Percentiles rank a stretch among this genome's conserved stretches.
These are phyloP conservation scores for Probosciger aterrimus DNA, from an alignment of 2,113 vertebrate species.

Conservation along the genomic window DNA sequence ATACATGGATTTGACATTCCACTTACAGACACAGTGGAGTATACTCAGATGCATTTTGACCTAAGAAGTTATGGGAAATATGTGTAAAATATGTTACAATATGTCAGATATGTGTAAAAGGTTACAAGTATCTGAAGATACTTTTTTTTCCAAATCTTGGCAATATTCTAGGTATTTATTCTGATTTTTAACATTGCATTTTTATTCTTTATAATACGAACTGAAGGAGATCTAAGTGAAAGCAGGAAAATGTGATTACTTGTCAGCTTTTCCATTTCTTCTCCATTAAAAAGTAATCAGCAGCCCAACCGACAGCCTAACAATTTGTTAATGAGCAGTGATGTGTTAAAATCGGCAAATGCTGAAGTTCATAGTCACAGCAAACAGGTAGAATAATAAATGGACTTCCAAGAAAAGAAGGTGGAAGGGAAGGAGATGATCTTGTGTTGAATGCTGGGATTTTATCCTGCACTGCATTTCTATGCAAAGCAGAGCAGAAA, in stretches of 20 bases:
- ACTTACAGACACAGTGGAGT: not conserved
- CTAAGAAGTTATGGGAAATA: not conserved
- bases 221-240: not conserved
- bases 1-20: constrained; percentile 55
- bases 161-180: not conserved
- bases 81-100: not conserved
- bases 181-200: not conserved
- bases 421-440: not conserved
- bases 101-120: not conserved
- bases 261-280: not conserved
- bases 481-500: not conserved
- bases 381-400: not conserved
- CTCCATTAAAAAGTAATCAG: not conserved
- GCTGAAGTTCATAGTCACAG: not conserved
- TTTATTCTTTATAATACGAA: not conserved
- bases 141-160: not conserved
- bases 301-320: not conserved
- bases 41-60: not conserved
- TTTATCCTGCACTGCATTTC: not conserved
- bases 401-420: not conserved
- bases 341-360: not conserved
- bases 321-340: not conserved
- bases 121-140: not conserved
- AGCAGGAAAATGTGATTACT: not conserved
- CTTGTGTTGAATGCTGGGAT: not conserved